A percentile compares a stretch with the other conserved stretches of the same genome.
phyloP scores from a whole-genome alignment of 1,140 invertebrate species.

The Scaptomyza pallida region DNA sequence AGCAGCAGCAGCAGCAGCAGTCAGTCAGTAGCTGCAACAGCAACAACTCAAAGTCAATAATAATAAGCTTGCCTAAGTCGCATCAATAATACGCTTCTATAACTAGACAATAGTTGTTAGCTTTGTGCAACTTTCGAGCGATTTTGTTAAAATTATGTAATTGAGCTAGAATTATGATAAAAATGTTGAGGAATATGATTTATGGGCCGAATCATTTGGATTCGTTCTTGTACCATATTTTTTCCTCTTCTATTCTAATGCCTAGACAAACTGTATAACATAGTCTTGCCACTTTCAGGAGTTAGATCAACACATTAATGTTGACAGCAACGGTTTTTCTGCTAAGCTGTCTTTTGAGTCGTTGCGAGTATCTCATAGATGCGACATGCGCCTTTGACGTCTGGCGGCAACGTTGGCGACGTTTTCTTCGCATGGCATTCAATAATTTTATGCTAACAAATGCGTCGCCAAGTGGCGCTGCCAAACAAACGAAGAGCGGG shows the following conservation, averaged over 20 bases:
- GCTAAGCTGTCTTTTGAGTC: conserved; percentile 17
- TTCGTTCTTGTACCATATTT: no score
- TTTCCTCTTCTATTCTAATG: not conserved
- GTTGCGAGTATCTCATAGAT: conserved; percentile 48
- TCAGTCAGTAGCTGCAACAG: conserved; percentile 21
- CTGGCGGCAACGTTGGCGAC: conserved; percentile 54
- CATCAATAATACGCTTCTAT: conserved; percentile 22
- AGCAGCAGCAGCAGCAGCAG: conserved; percentile 45
- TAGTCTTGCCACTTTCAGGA: conserved; percentile 9
- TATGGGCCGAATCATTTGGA: no score
- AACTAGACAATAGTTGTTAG: not conserved
- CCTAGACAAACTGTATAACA: not conserved
- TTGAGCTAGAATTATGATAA: not conserved
- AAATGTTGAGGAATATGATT: no score
- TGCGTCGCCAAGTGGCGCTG: conserved; percentile 76
- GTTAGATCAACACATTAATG: conserved; percentile 35
- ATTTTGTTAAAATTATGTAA: not conserved
- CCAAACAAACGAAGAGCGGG: conserved; percentile 13
- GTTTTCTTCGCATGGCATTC: conserved; percentile 69
- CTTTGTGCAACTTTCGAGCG: not conserved
- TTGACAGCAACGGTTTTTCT: conserved; percentile 42
- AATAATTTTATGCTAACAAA: conserved; percentile 84
- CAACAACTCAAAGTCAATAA: conserved; percentile 30
- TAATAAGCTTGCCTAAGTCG: conserved; percentile 12
- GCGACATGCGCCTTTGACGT: conserved; percentile 49